phyloP scores from a whole-genome alignment of 35 echinoderm and acorn worm species.

The Nesometra sesokonis region DNA sequence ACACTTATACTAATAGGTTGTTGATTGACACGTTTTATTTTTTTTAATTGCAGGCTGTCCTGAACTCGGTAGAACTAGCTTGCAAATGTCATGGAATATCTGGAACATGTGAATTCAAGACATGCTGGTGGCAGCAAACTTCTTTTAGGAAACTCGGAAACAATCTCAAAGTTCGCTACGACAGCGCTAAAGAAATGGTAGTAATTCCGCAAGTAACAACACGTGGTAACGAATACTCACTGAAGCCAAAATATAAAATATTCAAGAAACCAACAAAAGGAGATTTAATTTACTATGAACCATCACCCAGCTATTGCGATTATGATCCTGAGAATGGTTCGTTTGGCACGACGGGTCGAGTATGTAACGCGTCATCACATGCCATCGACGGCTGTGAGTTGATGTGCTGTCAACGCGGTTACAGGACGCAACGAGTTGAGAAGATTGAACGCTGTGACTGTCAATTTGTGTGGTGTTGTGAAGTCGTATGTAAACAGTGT shows the following conservation, averaged over 20 bases:
- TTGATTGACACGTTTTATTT: background rate
- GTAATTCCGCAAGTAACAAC: constrained; percentile 14
- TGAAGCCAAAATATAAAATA: constrained; percentile 45
- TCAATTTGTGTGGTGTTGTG: constrained; percentile 92
- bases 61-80: constrained; percentile 64
- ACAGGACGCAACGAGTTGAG: constrained; percentile 57
- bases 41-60: constrained; percentile 26
- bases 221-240: constrained; percentile 23
- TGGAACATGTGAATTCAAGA: constrained; percentile 87
- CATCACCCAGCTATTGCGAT: constrained; percentile 69
- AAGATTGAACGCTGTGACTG: constrained; percentile 74
- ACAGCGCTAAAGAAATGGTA: constrained; percentile 91
- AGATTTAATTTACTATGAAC: constrained; percentile 83
- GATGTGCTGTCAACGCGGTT: constrained; percentile 83
- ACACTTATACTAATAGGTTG: too few species aligned
- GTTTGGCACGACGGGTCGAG: constrained; percentile 57
- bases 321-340: constrained; percentile 57
- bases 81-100: constrained; percentile 99
- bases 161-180: constrained; percentile 77
- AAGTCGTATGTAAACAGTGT: constrained; percentile 67
- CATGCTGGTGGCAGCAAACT: constrained; percentile 89
- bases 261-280: constrained; percentile 63
- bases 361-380: constrained; percentile 67
- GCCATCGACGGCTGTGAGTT: constrained; percentile 80
- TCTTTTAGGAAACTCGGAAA: constrained; percentile 65